Conservation (phyloP, 1,140 invertebrate genomes). For the Ctenoplectra terminalis region DNA sequence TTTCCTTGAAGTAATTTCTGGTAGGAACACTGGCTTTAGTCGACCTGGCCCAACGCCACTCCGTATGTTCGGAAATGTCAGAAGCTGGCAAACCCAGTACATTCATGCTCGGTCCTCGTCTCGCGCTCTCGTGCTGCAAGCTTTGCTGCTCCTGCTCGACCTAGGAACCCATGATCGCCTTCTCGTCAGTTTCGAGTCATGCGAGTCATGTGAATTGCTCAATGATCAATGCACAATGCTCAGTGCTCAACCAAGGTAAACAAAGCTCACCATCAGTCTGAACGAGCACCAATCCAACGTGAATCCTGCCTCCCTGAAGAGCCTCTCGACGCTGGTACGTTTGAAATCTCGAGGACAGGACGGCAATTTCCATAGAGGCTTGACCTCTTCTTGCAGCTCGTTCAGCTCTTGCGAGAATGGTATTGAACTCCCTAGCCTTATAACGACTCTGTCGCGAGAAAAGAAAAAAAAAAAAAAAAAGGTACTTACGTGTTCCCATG, state of each 20-base stretch:
- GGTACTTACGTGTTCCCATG: too few relatives aligned
- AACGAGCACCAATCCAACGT: slow-evolving; percentile 95
- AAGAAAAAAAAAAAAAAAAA: too few relatives aligned
- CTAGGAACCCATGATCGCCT: slow-evolving; percentile 7
- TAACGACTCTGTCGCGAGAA: slow-evolving; percentile 87
- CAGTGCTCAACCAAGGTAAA: too few relatives aligned
- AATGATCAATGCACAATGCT: too few relatives aligned
- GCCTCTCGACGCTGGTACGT: slow-evolving; percentile 91
- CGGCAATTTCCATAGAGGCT: slow-evolving; percentile 89
- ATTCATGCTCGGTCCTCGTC: slow-evolving; percentile 77
- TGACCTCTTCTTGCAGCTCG: slow-evolving; percentile 91
- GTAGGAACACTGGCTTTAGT: slow-evolving; percentile 85
- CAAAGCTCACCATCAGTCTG: slow-evolving; percentile 86
- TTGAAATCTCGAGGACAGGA: slow-evolving; percentile 92
- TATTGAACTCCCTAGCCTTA: slow-evolving; percentile 89
- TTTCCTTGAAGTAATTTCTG: slow-evolving; percentile 88
- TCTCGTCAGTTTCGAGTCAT: background rate
- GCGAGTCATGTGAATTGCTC: background rate
- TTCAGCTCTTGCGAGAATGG: slow-evolving; percentile 89
- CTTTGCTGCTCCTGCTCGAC: slow-evolving; percentile 56
- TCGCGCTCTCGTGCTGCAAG: slow-evolving; percentile 72
- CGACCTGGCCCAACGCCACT: slow-evolving; percentile 84
- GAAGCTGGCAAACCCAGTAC: slow-evolving; percentile 76
- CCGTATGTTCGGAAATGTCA: slow-evolving; percentile 73
- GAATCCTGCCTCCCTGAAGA: slow-evolving; percentile 91